Evolutionary conservation across 2,113 vertebrate genomes (phyloP).

Genomic region (Pimephales promelas): DNA sequence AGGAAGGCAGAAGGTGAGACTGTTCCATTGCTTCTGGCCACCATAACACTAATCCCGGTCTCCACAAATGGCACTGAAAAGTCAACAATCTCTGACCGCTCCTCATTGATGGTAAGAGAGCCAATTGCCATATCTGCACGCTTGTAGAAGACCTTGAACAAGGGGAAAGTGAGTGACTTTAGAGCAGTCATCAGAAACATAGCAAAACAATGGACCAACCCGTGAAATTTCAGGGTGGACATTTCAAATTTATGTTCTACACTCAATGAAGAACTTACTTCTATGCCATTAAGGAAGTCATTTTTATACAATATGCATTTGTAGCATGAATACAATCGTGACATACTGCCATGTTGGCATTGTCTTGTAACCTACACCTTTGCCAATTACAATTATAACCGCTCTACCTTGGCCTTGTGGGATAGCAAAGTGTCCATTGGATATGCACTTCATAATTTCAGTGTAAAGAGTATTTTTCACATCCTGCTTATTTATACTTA

Average conservation of each 20-base stretch:
- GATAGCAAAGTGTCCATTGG: no score
- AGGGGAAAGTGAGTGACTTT: background rate
- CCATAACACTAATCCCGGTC: slow-evolving; percentile 98
- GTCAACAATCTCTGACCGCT: slow-evolving; percentile 94
- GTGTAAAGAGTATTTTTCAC: background rate
- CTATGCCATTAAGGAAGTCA: no score
- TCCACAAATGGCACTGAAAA: slow-evolving; percentile 98
- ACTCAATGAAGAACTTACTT: no score
- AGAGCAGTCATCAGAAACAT: background rate
- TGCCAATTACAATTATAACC: no score
- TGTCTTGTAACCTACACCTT: no score
- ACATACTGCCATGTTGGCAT: no score
- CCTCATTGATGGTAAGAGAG: slow-evolving; percentile 97
- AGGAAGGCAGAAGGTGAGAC: slow-evolving; percentile 97
- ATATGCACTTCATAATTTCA: no score
- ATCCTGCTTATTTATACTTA: background rate
- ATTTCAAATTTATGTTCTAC: no score
- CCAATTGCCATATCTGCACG: slow-evolving; percentile 98
- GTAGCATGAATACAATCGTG: no score
- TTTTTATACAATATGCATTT: no score
- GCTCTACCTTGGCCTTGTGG: no score
- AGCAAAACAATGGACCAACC: background rate
- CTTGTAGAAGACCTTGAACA: slow-evolving; percentile 88
- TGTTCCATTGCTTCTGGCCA: slow-evolving; percentile 95
- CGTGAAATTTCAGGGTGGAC: background rate